Evolutionary conservation across 2,113 vertebrate genomes (phyloP), one percentile per base, ranked within the genome.

Genomic region (Gobius niger): DNA sequence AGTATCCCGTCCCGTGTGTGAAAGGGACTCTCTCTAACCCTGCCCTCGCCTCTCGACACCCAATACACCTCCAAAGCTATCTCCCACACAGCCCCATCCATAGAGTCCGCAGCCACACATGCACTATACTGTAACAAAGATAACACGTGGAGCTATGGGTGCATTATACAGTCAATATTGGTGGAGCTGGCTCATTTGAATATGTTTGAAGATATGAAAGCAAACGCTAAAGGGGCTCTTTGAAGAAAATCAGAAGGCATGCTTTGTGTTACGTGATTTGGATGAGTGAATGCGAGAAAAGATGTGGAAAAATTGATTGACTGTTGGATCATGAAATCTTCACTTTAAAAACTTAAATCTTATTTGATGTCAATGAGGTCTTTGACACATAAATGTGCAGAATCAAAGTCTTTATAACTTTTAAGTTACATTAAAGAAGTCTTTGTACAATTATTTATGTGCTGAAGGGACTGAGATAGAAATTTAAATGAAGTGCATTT

Each of bases 1-100:
- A 89, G 90, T 78, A 83, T 84, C 82, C 81, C 74, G 79, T 42
- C 57, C 57, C 60, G 75, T 82, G 82, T 68, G 77, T 93, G 89
- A 93, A 93, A 88, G 90, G 83, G 82, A 70, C 83, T 88, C 89
- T 91, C n/a, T 91, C 87, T 54, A 93, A 85, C 74, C 72, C 79
- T 82, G 66, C 76, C 82, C 79, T 71, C 62, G 67, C 77, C 80
- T 67, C 59, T 72, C 61, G 88, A 90, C 76, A 92, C 79, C 86
- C 77, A 87, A 92, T 91, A 90, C 70, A 67, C 78, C 85, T 75
- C 80, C 78, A 88, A 87, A 89, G 84, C 80, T 84, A 90, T 90
- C 87, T 86, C 68, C 71, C 70, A 68, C 75, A 80, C 72, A 51
- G 65, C 15, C 65, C 57, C 57, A 9, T 75, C 63, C 54, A 44